A percentile compares a stretch with the other conserved stretches of the same genome.
These are phyloP conservation scores for Cyanistes caeruleus DNA, from an alignment of 2,113 vertebrate species.

Conservation along the genomic window DNA sequence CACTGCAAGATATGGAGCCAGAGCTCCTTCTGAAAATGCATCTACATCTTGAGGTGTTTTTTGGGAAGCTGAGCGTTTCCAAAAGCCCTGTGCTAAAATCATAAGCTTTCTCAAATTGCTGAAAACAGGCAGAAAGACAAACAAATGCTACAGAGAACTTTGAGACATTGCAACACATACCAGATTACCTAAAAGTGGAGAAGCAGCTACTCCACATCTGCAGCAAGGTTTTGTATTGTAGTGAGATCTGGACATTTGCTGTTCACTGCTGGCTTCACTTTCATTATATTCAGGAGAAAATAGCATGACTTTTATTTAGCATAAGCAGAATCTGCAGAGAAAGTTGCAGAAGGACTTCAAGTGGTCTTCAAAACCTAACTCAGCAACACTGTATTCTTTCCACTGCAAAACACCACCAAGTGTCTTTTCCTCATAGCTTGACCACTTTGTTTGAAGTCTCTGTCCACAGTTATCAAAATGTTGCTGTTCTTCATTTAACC, in stretches of 20 bases:
- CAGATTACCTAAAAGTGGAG: background rate
- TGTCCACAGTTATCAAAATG: background rate
- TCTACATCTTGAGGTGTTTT: background rate
- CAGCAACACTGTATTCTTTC: background rate
- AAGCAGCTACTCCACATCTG: background rate
- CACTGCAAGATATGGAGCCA: background rate
- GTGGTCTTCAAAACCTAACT: background rate
- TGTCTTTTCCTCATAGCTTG: background rate
- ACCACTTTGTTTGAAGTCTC: background rate
- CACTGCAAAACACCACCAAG: background rate
- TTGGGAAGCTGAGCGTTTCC: background rate
- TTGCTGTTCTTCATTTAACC: background rate
- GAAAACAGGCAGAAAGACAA: background rate
- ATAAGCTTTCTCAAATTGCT: background rate
- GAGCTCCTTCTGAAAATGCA: background rate
- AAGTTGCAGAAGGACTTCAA: background rate
- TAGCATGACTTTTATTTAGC: background rate
- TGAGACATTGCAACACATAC: fast-evolving
- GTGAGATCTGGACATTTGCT: background rate
- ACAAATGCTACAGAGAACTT: background rate
- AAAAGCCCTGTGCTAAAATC: background rate
- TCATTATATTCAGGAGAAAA: background rate
- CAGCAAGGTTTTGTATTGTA: background rate
- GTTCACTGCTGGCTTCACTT: background rate
- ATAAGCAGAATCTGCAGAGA: background rate